Evolutionary conservation across 2,888 invertebrate species (phyloP).

Genomic region (Epinotia demarniana): DNA sequence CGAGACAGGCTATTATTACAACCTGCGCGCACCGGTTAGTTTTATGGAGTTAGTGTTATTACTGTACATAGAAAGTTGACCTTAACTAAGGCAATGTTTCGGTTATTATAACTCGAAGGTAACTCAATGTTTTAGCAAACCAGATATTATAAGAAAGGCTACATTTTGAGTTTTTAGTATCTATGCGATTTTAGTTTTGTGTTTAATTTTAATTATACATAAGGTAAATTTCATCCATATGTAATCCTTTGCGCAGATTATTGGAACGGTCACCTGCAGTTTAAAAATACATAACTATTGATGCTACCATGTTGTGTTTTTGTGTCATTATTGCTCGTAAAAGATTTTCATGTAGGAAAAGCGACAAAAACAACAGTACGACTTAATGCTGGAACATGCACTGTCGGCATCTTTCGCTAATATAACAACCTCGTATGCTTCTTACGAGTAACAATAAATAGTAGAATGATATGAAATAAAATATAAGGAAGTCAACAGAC

Average conservation of each 20-base stretch:
- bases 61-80: conserved; percentile 30
- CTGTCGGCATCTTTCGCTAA: conserved; percentile 14
- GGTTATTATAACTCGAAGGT: conserved; percentile 28
- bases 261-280: neutral
- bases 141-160: neutral
- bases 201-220: neutral
- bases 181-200: neutral
- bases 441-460: neutral
- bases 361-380: conserved; percentile 17
- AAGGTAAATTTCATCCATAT: too few species aligned
- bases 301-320: neutral
- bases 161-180: neutral
- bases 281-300: neutral
- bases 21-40: conserved; percentile 51
- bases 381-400: conserved; percentile 10
- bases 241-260: too few species aligned
- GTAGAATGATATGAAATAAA: neutral
- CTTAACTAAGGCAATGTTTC: conserved; percentile 24
- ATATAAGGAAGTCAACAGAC: neutral
- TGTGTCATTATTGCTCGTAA: conserved; percentile 14
- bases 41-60: conserved; percentile 45
- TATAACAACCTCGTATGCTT: neutral
- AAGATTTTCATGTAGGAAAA: conserved; percentile 20
- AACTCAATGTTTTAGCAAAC: conserved; percentile 10
- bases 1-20: conserved; percentile 50